phyloP scores from a whole-genome alignment of 2,888 invertebrate species.

The Alitta virens region DNA sequence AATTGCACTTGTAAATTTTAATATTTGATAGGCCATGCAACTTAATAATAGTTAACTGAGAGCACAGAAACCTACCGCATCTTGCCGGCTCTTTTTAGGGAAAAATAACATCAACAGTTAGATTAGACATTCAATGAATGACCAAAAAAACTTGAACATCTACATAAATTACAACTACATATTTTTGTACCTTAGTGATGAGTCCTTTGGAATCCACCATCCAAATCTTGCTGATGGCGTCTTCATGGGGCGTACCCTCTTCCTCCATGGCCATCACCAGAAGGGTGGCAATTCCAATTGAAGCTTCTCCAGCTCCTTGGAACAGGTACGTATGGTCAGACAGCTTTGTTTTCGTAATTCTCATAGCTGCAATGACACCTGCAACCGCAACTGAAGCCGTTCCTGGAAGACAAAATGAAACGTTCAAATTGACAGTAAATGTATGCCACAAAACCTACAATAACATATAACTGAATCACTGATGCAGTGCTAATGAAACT shows the following conservation, averaged over 20 bases:
- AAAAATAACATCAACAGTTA: no score
- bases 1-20: no score
- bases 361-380: constrained; percentile 83
- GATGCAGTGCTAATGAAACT: background rate
- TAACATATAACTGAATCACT: no score
- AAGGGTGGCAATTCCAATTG: constrained; percentile 88
- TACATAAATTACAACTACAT: no score
- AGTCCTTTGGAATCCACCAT: constrained; percentile 95
- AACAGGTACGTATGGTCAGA: constrained; percentile 87
- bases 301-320: constrained; percentile 96
- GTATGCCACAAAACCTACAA: no score
- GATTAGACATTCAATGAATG: no score
- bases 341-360: constrained; percentile 79
- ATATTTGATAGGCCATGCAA: no score
- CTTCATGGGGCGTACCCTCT: constrained; percentile 69
- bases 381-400: constrained; percentile 93
- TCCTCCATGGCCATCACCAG: constrained; percentile 88
- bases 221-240: constrained; percentile 83
- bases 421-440: no score
- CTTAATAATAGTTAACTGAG: no score
- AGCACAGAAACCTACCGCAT: no score
- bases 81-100: no score
- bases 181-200: constrained; percentile 14
- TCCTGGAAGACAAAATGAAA: constrained; percentile 44
- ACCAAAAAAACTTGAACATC: no score